Conservation (phyloP, 1,140 invertebrate species). For the Battus philenor region DNA sequence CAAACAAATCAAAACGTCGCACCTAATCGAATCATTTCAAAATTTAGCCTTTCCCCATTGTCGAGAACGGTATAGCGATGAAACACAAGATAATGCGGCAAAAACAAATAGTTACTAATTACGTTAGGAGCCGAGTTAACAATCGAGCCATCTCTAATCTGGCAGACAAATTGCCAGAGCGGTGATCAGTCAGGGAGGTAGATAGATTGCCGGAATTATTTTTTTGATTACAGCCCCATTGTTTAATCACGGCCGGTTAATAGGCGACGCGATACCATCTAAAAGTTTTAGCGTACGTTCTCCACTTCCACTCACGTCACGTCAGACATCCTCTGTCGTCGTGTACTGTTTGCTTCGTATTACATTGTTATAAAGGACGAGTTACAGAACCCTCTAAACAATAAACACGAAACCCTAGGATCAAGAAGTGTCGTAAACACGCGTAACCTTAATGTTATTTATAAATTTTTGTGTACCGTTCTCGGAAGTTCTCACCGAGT, state of each 20-base stretch:
- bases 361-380: too few species aligned
- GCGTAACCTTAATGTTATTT: too few species aligned
- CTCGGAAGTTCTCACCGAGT: too few species aligned
- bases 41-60: conserved; percentile 50
- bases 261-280: conserved; percentile 41
- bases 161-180: conserved; percentile 43
- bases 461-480: too few species aligned
- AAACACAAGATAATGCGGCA: conserved; percentile 35
- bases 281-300: conserved; percentile 21
- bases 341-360: too few species aligned
- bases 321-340: neutral
- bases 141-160: conserved; percentile 49
- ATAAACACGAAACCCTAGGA: too few species aligned
- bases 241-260: conserved; percentile 63
- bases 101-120: conserved; percentile 69
- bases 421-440: too few species aligned
- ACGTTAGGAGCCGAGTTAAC: conserved; percentile 52
- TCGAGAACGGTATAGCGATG: conserved; percentile 32
- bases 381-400: too few species aligned
- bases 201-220: conserved; percentile 60
- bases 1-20: conserved; percentile 34
- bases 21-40: conserved; percentile 44
- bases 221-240: conserved; percentile 65
- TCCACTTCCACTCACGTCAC: conserved; percentile 18
- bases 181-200: conserved; percentile 21